Percentiles rank a stretch among this genome's conserved stretches.
phyloP scores from a whole-genome alignment of 2,888 invertebrate genomes.

The Spodoptera picta region DNA sequence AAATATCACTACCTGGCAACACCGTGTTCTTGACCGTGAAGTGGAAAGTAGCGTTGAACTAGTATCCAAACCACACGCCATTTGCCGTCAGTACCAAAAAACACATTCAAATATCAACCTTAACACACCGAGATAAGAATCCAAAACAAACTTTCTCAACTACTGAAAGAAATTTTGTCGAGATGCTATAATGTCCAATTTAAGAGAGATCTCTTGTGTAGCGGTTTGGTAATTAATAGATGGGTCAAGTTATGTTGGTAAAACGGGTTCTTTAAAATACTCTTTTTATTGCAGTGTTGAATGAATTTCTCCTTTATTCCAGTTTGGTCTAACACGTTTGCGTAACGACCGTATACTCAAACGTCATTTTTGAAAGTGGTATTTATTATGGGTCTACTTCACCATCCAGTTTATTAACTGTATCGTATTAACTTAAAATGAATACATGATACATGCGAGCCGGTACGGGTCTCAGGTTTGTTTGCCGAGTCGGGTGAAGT shows the following conservation, averaged over 20 bases:
- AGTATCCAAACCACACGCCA: conserved; percentile 59
- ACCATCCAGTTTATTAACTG: too few species aligned
- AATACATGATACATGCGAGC: too few species aligned
- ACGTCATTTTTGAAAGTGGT: neutral
- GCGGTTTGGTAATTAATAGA: neutral
- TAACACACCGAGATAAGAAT: conserved; percentile 24
- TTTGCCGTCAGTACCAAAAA: conserved; percentile 25
- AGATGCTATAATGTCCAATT: conserved; percentile 28
- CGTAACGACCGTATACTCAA: neutral
- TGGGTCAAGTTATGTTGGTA: conserved; percentile 53
- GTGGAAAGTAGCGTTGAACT: conserved; percentile 78
- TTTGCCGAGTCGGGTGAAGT: too few species aligned
- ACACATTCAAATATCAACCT: conserved; percentile 55
- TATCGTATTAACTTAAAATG: too few species aligned
- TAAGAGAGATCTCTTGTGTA: conserved; percentile 49
- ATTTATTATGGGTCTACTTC: too few species aligned
- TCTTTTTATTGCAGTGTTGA: conserved; percentile 57
- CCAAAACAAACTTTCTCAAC: conserved; percentile 8
- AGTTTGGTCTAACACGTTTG: conserved; percentile 37
- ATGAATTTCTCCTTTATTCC: conserved; percentile 55
- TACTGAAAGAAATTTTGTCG: conserved; percentile 24
- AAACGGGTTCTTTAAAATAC: conserved; percentile 59
- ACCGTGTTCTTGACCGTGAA: conserved; percentile 84
- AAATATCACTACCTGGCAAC: conserved; percentile 65
- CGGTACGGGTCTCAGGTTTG: too few species aligned